Conservation (phyloP, 2,797 vertebrate genomes). For the Gallinago solitaria region DNA sequence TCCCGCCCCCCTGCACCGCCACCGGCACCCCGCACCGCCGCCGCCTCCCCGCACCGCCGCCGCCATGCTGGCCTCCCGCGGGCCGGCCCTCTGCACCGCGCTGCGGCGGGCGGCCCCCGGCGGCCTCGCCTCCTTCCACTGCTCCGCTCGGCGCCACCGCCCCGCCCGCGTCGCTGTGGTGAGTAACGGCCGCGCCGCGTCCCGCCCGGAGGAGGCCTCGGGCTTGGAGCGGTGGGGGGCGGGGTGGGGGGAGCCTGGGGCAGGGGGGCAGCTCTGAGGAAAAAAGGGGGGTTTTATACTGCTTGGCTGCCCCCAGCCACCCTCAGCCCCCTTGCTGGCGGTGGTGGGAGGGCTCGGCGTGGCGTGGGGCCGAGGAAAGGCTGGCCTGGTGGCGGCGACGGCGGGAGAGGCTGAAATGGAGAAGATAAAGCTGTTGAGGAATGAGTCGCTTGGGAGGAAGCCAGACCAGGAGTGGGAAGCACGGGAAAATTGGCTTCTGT, state of each 20-base stretch:
- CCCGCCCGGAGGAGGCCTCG: background rate
- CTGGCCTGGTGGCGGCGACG: background rate
- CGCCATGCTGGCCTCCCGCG: background rate
- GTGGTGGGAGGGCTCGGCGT: background rate
- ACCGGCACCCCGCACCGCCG: background rate
- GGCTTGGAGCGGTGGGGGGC: no score
- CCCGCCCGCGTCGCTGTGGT: conserved; percentile 75
- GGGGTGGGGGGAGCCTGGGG: no score
- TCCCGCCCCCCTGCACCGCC: background rate
- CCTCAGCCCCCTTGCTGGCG: background rate
- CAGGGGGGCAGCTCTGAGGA: background rate
- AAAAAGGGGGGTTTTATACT: background rate
- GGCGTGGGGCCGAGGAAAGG: background rate
- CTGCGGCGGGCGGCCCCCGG: background rate
- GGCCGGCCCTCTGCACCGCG: background rate
- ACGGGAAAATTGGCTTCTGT: accelerated
- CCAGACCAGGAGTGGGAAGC: background rate
- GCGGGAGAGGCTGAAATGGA: background rate
- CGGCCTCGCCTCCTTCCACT: conserved; percentile 51
- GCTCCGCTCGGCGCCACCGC: conserved; percentile 8
- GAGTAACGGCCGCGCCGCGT: conserved; percentile 16
- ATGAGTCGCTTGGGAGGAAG: background rate
- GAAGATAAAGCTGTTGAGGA: background rate
- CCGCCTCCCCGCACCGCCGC: background rate
- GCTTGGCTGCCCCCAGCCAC: background rate